Base-by-base conservation (phyloP, 2,888 invertebrate species). In the Yponomeuta evonymella region DNA sequence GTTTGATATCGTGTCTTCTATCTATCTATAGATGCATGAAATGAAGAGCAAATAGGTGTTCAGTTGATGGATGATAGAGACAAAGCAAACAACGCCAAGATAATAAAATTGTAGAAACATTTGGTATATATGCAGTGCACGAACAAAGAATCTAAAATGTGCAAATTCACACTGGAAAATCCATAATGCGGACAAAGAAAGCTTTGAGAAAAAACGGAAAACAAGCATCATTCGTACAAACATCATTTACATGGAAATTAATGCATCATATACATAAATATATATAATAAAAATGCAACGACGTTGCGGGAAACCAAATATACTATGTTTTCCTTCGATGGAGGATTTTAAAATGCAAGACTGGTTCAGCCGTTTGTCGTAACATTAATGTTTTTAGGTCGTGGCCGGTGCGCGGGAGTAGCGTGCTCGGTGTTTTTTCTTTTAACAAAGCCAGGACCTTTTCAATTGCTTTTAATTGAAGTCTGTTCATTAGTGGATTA, bases 311-410 rank as follows among this genome's bases (percentile, higher is more conserved):
- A 64, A 64, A 65, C 8, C 12, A 3, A 6, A 30, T 29, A 64
- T 30, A 66, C 10, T 33, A 23, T 23, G n/a, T 36, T 15, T 67
- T 67, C 36, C 15, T 43, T 67, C 36, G 6, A 10, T 11, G 30
- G 23, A 43, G 43, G 10, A 51, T 51, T 68, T 68, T 30, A 51
- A 51, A 68, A 68, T 68, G 67, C 67, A 43, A 68, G 51, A 29
- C 67, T 48, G 23, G 79, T 83, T 81, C 79, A 79, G 79, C 76
- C 75, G 78, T 80, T 81, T 81, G 82, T 83, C 80, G 73, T 75
- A 75, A 79, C 12, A 58, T 58, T 58, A 58, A 58, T 76, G 77
- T 81, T 82, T 84, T 83, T 80, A 78, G 84, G 85, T 84, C 82
- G 81, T 75, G 78, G 80, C 68, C 51, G 76, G 75, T 79, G 80